Percentiles rank a stretch among this genome's conserved stretches.
phyloP scores from a whole-genome alignment of 2,888 invertebrate genomes.

The Luffia ferchaultella region DNA sequence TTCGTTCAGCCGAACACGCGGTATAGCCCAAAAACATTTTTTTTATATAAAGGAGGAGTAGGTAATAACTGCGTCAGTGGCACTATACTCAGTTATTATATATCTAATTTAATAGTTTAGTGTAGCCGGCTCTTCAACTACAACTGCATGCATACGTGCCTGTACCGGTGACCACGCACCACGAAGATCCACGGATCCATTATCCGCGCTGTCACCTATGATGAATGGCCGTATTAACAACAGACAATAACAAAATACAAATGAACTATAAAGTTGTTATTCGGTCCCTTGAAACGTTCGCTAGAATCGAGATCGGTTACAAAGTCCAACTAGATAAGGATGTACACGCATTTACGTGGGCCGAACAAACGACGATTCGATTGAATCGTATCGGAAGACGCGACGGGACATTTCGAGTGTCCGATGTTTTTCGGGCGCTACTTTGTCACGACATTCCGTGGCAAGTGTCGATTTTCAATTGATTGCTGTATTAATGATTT shows the following conservation, averaged over 20 bases:
- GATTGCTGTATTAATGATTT: constrained; percentile 37
- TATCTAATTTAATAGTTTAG: too few relatives aligned
- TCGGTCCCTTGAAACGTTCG: constrained; percentile 22
- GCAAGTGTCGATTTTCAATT: constrained; percentile 29
- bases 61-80: too few relatives aligned
- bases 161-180: too few relatives aligned
- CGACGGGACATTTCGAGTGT: not conserved
- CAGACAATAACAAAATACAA: constrained; percentile 30
- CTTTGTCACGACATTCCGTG: not conserved
- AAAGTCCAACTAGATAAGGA: constrained; percentile 35
- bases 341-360: constrained; percentile 47
- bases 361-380: constrained; percentile 22
- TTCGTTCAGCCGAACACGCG: too few relatives aligned
- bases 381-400: not conserved
- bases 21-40: too few relatives aligned
- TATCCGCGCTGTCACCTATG: constrained; percentile 38
- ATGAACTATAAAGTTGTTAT: constrained; percentile 34
- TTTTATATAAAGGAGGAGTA: too few relatives aligned
- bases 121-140: too few relatives aligned
- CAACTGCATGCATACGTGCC: too few relatives aligned
- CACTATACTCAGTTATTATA: too few relatives aligned
- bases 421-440: not conserved
- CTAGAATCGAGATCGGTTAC: constrained; percentile 32
- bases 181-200: constrained; percentile 24
- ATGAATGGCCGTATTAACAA: constrained; percentile 45